phyloP scores from a whole-genome alignment of 2,113 vertebrate genomes.

The Oceanites oceanicus region DNA sequence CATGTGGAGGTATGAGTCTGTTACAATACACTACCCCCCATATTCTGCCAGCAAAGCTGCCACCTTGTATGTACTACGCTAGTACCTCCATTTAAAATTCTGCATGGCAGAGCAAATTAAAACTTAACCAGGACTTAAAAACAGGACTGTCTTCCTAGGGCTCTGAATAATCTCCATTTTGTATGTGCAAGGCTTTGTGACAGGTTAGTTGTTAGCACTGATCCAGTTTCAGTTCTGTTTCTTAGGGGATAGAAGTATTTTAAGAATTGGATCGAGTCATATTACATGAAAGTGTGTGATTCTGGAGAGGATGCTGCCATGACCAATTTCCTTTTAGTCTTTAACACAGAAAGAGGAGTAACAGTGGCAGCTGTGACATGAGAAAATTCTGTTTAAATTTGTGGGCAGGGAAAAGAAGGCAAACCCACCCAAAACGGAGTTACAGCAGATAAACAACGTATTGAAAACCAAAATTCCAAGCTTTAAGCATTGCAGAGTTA shows the following conservation, averaged over 20 bases:
- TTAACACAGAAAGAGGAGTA: not conserved
- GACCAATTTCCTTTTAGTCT: not conserved
- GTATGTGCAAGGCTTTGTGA: not conserved
- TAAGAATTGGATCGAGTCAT: not conserved
- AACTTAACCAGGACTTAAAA: not conserved
- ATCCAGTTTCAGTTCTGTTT: not conserved
- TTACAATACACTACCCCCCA: not conserved
- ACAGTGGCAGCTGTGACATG: not conserved
- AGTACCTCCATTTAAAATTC: not conserved
- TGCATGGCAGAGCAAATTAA: not conserved
- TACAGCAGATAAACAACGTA: not conserved
- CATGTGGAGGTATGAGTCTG: not conserved
- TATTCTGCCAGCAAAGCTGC: not conserved
- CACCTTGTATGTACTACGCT: fast-evolving
- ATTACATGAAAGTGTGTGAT: not conserved
- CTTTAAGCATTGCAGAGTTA: not conserved
- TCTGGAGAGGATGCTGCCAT: not conserved
- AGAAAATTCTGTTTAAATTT: not conserved
- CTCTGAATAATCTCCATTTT: not conserved
- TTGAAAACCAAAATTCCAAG: not conserved
- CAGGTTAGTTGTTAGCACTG: not conserved
- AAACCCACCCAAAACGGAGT: not conserved
- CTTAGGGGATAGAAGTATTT: not conserved
- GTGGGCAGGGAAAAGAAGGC: not conserved
- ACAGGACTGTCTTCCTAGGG: not conserved